A percentile compares a stretch with the other conserved stretches of the same genome.
These are phyloP conservation scores for Larimichthys crocea DNA, from an alignment of 2,113 vertebrate species.

Conservation along the genomic window DNA sequence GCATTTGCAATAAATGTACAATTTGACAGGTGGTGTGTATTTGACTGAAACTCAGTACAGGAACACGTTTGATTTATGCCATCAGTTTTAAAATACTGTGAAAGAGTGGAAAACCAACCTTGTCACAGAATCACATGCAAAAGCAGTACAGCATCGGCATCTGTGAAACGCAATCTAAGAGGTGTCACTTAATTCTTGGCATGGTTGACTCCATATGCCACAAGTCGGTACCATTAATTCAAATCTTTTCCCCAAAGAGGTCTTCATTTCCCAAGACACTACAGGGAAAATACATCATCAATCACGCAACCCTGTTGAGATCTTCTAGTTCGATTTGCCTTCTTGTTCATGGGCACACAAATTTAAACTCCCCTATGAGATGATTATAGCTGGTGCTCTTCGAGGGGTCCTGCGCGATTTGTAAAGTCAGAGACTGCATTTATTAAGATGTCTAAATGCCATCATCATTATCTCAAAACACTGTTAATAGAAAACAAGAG, in stretches of 20 bases:
- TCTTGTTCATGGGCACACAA: conserved; percentile 33
- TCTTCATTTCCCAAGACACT: conserved; percentile 46
- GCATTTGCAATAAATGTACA: background rate
- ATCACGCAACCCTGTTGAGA: conserved; percentile 44
- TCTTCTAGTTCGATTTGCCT: conserved; percentile 24
- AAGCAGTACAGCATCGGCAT: conserved; percentile 1
- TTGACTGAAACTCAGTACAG: background rate
- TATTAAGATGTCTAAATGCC: conserved; percentile 50
- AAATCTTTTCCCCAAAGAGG: conserved; percentile 45
- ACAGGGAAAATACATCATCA: conserved; percentile 56
- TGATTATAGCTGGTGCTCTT: conserved; percentile 34
- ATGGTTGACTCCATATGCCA: conserved; percentile 24
- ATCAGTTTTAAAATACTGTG: conserved; percentile 18
- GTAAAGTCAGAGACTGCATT: conserved; percentile 37
- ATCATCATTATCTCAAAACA: conserved; percentile 30
- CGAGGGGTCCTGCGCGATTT: conserved; percentile 40
- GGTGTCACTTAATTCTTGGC: conserved; percentile 23
- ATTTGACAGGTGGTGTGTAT: background rate
- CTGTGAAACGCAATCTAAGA: conserved; percentile 21
- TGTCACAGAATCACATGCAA: conserved; percentile 8
- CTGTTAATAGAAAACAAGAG: background rate
- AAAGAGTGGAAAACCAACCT: conserved; percentile 18
- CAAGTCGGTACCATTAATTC: conserved; percentile 39
- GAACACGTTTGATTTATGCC: background rate
- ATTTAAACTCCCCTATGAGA: conserved; percentile 50